Evolutionary conservation across 2,797 vertebrate genomes (phyloP).

Genomic region (Macrochelys suwanniensis): DNA sequence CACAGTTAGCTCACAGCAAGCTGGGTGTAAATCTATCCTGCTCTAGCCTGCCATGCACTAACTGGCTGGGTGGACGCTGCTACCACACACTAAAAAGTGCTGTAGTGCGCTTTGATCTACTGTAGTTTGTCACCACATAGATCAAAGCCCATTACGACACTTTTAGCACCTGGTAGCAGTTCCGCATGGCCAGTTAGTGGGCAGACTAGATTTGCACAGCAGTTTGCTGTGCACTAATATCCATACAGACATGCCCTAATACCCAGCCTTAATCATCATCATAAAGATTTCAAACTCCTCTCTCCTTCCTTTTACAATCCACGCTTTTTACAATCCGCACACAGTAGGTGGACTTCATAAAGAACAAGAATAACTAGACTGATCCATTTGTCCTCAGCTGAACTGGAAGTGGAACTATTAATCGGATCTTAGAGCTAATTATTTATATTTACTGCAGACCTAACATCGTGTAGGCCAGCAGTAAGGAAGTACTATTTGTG

Average conservation of each 20-base stretch:
- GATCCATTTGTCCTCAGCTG: neutral
- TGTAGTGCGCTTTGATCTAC: neutral
- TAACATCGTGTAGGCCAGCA: neutral
- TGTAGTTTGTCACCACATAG: neutral
- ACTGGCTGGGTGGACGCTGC: neutral
- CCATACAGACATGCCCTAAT: neutral
- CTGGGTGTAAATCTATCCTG: neutral
- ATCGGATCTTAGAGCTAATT: neutral
- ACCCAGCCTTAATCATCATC: neutral
- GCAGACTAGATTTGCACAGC: neutral
- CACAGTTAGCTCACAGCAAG: neutral
- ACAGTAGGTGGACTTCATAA: neutral
- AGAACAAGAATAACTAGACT: neutral
- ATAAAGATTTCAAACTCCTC: neutral
- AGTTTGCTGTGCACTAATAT: neutral
- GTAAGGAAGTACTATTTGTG: neutral
- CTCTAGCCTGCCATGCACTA: neutral
- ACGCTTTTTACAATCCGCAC: no score
- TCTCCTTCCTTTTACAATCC: neutral
- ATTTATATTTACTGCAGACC: neutral
- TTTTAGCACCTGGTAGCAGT: neutral
- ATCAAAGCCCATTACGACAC: neutral
- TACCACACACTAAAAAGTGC: neutral
- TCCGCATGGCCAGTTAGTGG: neutral
- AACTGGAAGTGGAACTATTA: neutral